Evolutionary conservation across 2,888 invertebrate genomes (phyloP), one percentile per base, ranked within the genome.

Genomic region (Drosophila acutilabella): DNA sequence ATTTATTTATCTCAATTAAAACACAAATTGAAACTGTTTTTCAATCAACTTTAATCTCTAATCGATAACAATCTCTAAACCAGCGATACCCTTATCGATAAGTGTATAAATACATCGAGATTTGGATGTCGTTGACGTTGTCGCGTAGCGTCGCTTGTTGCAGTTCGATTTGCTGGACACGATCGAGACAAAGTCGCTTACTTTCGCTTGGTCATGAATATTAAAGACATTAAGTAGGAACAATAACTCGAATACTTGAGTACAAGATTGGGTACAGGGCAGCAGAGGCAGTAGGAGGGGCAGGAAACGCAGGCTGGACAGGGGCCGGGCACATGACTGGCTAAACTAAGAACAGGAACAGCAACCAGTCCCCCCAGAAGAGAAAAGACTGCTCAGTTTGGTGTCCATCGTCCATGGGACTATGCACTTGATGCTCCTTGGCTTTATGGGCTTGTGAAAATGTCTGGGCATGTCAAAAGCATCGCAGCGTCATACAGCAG

Each of bases 181-280:
- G 90, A 89, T 86, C 86, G 72, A 81, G 88, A 86, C 86, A 78
- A 87, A 87, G 89, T 89, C 90, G 90, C 90, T 87, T 89, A 87
- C 86, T 87, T 87, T 87, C 86, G 86, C 89, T 87, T 87, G 86
- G 86, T 87, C 86, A 87, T 87, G 86, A 87, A 87, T 87, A 87
- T 87, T 87, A 87, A 87, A 89, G 89, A 87, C 89, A 89, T 89
- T 87, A 87, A 87, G 90, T 89, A 87, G 85, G 81, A 89, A 88
- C 80, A 78, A 83, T 89, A 89, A 81, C 77, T n/a, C n/a, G 76
- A 68, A 66, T 56, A 45, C 45, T 48, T 66, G 64, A 57, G 33
- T 61, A 61, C 41, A 48, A 64, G 48, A 48, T 18, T 54, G 54
- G 14, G 53, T 3, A 41, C 30, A 30, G 16, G 38, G 36, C 26